Evolutionary conservation across 2,797 vertebrate species (phyloP).

Genomic region (Apogon hyalosoma): DNA sequence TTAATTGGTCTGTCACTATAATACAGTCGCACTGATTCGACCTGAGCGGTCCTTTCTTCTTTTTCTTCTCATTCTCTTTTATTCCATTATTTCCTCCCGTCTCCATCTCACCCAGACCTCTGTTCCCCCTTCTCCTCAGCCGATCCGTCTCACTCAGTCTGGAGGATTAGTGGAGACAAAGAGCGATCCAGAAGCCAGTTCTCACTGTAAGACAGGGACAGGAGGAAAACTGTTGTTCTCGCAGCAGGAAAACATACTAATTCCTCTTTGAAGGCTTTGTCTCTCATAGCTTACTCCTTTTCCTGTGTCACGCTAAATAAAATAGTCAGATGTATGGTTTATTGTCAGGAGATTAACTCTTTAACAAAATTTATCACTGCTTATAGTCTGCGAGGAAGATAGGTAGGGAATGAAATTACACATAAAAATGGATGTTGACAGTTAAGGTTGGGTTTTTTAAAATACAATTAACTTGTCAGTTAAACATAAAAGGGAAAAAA

Average conservation of each 20-base stretch:
- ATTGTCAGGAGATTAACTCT: slow-evolving; percentile 45
- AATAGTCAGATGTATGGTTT: slow-evolving; percentile 30
- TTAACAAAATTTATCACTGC: slow-evolving; percentile 33
- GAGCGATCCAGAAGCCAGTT: slow-evolving; percentile 42
- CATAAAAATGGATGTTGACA: not conserved
- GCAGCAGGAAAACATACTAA: slow-evolving; percentile 62
- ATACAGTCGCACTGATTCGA: not conserved
- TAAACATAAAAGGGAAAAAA: slow-evolving; percentile 12
- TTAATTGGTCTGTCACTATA: too few species aligned
- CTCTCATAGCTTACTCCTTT: slow-evolving; percentile 48
- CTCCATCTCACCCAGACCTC: slow-evolving; percentile 3
- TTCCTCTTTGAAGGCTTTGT: slow-evolving; percentile 55
- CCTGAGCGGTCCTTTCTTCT: slow-evolving; percentile 1
- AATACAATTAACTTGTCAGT: not conserved
- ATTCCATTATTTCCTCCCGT: slow-evolving; percentile 20
- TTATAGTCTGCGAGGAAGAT: slow-evolving; percentile 9
- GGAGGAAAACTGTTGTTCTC: slow-evolving; percentile 56
- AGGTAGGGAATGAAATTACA: not conserved
- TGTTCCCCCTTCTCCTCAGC: slow-evolving; percentile 9
- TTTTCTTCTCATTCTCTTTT: slow-evolving; percentile 18
- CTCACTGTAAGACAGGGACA: slow-evolving; percentile 37
- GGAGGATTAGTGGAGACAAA: slow-evolving; percentile 75
- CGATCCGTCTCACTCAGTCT: slow-evolving; percentile 29
- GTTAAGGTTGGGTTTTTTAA: too few species aligned
- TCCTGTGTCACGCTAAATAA: slow-evolving; percentile 44